Evolutionary conservation across 2,113 vertebrate species (phyloP).

Genomic region (Perognathus longimembris): DNA sequence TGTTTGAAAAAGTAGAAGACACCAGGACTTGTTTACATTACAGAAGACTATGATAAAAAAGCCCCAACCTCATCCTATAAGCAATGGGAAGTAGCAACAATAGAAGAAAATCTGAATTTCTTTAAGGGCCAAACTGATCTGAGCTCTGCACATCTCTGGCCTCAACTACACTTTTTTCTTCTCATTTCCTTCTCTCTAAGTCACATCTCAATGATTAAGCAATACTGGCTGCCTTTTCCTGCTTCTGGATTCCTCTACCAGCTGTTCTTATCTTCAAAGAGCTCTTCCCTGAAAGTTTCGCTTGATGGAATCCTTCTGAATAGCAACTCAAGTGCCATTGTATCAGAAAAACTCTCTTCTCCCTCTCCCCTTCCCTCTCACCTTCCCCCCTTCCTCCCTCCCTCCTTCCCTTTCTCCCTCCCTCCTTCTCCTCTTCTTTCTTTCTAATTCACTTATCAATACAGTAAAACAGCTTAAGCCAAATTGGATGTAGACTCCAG

Average conservation of each 20-base stretch:
- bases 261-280: background rate
- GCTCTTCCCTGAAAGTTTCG: background rate
- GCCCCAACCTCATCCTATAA: background rate
- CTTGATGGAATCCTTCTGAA: background rate
- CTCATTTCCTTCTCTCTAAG: background rate
- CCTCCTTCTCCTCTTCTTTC: background rate
- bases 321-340: conserved; percentile 17
- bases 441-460: background rate
- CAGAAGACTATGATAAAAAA: background rate
- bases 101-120: background rate
- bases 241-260: background rate
- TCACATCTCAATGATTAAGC: background rate
- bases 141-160: background rate
- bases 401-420: too few relatives aligned
- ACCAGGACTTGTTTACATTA: background rate
- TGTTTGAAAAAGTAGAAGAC: background rate
- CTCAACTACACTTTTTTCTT: background rate
- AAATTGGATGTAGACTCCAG: background rate
- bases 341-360: conserved; percentile 7
- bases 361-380: too few relatives aligned
- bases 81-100: background rate
- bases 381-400: background rate
- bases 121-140: background rate
- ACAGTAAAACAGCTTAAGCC: background rate
- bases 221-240: background rate